These are phyloP conservation scores for Gephyroberyx darwinii DNA, from an alignment of 2,797 vertebrate genomes.

Conservation along the genomic window DNA sequence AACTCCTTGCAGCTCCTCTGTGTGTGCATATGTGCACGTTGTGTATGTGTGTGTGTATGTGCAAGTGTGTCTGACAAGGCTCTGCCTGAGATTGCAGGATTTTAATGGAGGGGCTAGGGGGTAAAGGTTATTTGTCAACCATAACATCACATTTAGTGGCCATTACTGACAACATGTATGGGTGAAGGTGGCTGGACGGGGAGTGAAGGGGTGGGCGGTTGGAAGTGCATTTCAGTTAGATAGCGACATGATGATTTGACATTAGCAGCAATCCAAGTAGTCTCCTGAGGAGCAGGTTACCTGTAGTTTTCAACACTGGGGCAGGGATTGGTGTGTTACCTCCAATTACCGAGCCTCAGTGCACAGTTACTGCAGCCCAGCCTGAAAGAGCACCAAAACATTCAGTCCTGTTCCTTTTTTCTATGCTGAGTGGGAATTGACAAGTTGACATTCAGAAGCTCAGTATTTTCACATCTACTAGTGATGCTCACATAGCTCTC, in stretches of 20 bases:
- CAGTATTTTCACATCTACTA: slow-evolving; percentile 53
- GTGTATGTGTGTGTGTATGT: background rate
- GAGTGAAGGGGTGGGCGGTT: no score
- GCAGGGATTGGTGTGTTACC: slow-evolving; percentile 5
- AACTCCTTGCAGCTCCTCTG: no score
- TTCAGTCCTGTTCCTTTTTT: slow-evolving; percentile 31
- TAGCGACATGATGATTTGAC: slow-evolving; percentile 8
- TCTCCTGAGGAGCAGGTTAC: background rate
- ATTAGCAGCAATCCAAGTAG: slow-evolving; percentile 8
- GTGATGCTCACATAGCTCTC: slow-evolving; percentile 32
- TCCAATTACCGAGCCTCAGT: slow-evolving; percentile 24
- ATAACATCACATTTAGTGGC: slow-evolving; percentile 4
- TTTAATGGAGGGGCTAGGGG: background rate
- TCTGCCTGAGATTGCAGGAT: slow-evolving; percentile 23
- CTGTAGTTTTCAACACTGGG: slow-evolving; percentile 21
- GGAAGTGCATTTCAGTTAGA: slow-evolving; percentile 18
- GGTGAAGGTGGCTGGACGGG: slow-evolving; percentile 16
- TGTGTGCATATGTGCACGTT: background rate
- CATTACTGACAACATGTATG: background rate
- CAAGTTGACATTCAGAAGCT: slow-evolving; percentile 54
- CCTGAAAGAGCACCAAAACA: slow-evolving; percentile 39
- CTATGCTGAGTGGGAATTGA: slow-evolving; percentile 40
- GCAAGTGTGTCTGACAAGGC: background rate
- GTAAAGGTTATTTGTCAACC: slow-evolving; percentile 36
- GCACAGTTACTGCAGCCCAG: slow-evolving; percentile 15